Conservation (phyloP, 2,888 invertebrate species). For the Habrosyne pyritoides region DNA sequence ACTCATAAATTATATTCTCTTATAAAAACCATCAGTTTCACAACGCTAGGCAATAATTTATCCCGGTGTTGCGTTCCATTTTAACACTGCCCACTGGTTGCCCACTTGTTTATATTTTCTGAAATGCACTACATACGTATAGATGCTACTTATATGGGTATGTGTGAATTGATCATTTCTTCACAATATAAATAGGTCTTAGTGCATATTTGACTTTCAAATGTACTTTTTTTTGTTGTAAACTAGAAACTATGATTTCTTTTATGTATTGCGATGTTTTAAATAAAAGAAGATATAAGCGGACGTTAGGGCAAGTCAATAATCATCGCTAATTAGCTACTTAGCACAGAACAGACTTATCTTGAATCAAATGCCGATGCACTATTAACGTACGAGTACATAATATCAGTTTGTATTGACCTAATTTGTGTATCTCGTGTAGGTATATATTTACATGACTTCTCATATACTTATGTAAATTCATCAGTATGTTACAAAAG, state of each 20-base stretch:
- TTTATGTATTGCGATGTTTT: no score
- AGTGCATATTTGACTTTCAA: background rate
- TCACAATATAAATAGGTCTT: background rate
- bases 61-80: slow-evolving; percentile 1
- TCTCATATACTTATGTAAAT: background rate
- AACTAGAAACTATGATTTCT: no score
- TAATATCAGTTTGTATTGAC: background rate
- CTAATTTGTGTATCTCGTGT: background rate
- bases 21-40: slow-evolving; percentile 8
- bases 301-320: background rate
- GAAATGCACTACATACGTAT: background rate
- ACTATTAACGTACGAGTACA: background rate
- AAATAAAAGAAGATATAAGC: no score
- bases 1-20: slow-evolving; percentile 7
- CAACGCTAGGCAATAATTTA: slow-evolving; percentile 3
- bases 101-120: background rate
- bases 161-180: no score
- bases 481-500: no score
- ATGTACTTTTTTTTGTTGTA: no score
- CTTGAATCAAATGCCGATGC: background rate
- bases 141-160: no score
- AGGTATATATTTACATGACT: no score
- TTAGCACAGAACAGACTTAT: background rate
- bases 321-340: background rate
- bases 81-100: background rate